Percentiles rank a stretch among this genome's conserved stretches.
These are phyloP conservation scores for Gortyna flavago DNA, from an alignment of 2,888 invertebrate species.

Conservation along the genomic window DNA sequence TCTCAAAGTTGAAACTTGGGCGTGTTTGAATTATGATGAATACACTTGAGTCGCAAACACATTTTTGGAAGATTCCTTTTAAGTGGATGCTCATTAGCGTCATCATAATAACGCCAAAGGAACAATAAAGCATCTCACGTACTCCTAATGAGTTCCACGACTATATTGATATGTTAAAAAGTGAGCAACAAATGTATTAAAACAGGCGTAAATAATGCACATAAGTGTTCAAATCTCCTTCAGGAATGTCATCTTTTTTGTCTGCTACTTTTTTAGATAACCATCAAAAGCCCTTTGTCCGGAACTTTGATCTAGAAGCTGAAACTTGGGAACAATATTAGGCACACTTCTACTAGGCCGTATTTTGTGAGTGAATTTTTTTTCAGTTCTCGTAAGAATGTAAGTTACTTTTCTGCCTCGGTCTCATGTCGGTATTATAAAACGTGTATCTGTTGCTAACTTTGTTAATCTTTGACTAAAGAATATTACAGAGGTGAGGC, in stretches of 20 bases:
- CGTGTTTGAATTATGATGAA: conserved; percentile 75
- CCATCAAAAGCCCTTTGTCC: conserved; percentile 53
- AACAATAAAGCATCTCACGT: conserved; percentile 51
- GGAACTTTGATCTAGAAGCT: conserved; percentile 62
- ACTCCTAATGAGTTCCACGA: conserved; percentile 54
- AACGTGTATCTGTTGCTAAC: conserved; percentile 51
- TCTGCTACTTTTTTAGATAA: conserved; percentile 42
- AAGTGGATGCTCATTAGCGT: conserved; percentile 72
- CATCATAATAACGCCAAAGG: conserved; percentile 50
- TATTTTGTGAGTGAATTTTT: conserved; percentile 62
- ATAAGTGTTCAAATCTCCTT: conserved; percentile 27
- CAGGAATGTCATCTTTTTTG: conserved; percentile 28
- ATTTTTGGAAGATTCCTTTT: conserved; percentile 70
- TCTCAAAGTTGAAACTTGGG: conserved; percentile 79
- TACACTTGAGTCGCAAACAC: conserved; percentile 70
- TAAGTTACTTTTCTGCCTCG: conserved; percentile 56
- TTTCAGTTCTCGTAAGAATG: conserved; percentile 63
- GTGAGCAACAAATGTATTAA: conserved; percentile 43
- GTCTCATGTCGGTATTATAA: conserved; percentile 51
- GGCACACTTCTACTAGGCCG: conserved; percentile 57
- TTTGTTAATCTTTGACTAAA: conserved; percentile 54
- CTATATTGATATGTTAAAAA: conserved; percentile 51
- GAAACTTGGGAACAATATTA: conserved; percentile 65
- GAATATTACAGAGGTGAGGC: conserved; percentile 33
- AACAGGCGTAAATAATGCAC: conserved; percentile 35